Conservation (phyloP, 2,113 vertebrate species). For the Podilymbus podiceps region DNA sequence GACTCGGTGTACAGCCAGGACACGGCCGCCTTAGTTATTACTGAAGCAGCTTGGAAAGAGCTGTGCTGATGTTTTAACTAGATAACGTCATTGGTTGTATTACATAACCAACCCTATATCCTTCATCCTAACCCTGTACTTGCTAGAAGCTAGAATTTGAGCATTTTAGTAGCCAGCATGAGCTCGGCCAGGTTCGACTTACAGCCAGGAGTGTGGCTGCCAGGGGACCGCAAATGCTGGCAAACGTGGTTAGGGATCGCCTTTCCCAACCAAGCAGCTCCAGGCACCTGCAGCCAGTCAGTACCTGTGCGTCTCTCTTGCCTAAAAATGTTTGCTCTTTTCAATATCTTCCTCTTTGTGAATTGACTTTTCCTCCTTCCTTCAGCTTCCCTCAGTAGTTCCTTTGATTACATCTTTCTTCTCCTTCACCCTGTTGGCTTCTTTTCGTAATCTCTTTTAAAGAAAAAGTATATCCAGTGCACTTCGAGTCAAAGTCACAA, state of each 20-base stretch:
- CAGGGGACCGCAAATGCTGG: background rate
- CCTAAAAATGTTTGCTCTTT: background rate
- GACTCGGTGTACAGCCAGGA: background rate
- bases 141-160: background rate
- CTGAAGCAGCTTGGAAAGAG: background rate
- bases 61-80: background rate
- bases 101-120: background rate
- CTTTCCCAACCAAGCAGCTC: background rate
- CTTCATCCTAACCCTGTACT: background rate
- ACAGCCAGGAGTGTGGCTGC: background rate
- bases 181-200: background rate
- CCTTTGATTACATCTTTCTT: background rate
- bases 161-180: background rate
- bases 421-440: background rate
- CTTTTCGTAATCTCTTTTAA: background rate
- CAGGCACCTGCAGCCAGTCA: background rate
- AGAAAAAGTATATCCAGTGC: background rate
- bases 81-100: background rate
- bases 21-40: accelerated
- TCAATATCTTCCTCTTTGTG: background rate
- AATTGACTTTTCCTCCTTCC: background rate
- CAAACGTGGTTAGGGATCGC: background rate
- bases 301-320: background rate
- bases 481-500: background rate
- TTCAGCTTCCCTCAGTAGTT: background rate